Evolutionary conservation across 1,140 invertebrate species (phyloP).

Genomic region (Ladona fulva): DNA sequence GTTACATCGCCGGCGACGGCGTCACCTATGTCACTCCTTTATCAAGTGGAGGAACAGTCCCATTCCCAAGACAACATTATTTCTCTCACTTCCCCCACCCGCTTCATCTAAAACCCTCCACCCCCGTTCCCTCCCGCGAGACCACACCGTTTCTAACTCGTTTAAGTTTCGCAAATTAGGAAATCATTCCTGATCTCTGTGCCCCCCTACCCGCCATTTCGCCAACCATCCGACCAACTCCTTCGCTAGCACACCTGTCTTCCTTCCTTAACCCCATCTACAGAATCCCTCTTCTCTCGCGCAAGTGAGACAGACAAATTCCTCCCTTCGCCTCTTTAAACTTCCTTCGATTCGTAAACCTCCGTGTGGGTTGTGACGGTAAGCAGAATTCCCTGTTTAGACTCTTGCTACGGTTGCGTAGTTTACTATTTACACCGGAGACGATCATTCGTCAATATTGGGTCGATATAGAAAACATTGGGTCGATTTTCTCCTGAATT

Average conservation of each 20-base stretch:
- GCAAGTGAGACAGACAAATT: no score
- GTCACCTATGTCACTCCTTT: not conserved
- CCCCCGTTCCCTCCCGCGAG: not conserved
- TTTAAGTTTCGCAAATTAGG: slow-evolving; percentile 2
- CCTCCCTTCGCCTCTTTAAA: no score
- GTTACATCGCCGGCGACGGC: not conserved
- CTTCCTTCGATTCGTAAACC: no score
- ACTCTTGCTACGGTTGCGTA: no score
- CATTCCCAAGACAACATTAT: not conserved
- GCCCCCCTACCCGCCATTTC: not conserved
- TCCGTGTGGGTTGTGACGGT: no score
- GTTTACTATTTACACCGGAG: no score
- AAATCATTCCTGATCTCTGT: not conserved
- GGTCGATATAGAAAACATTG: no score
- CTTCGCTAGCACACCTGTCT: not conserved
- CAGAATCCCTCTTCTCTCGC: not conserved
- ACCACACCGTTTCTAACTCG: not conserved
- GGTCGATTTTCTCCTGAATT: no score
- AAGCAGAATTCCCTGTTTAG: no score
- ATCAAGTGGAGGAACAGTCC: not conserved
- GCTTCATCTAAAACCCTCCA: not conserved
- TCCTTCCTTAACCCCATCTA: not conserved
- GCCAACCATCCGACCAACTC: not conserved
- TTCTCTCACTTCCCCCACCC: not conserved
- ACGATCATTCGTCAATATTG: no score